Percentiles rank a stretch among this genome's conserved stretches.
phyloP scores from a whole-genome alignment of 1,140 invertebrate species.

The Mycetomoellerius zeteki region DNA sequence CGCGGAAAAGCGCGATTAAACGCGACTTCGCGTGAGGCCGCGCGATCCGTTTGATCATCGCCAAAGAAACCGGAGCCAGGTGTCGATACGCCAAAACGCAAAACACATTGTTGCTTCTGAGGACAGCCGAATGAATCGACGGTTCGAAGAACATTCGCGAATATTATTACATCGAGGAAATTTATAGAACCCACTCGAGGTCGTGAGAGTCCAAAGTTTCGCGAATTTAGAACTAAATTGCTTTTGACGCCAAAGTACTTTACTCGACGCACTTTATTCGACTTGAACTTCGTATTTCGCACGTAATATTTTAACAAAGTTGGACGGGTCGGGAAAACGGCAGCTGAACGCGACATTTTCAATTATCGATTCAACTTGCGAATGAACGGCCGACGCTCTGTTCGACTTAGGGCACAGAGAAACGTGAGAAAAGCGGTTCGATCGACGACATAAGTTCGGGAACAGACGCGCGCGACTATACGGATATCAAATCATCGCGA shows the following conservation, averaged over 20 bases:
- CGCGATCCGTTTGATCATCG: conserved; percentile 20
- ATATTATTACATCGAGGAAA: conserved; percentile 23
- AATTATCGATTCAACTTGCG: conserved; percentile 21
- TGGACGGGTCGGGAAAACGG: not conserved
- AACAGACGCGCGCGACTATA: not conserved
- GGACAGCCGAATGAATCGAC: conserved; percentile 5
- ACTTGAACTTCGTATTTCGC: not conserved
- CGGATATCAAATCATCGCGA: conserved; percentile 21
- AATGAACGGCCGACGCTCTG: not conserved
- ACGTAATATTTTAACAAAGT: conserved; percentile 1
- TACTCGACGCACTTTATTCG: conserved; percentile 24
- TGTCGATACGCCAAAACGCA: conserved; percentile 58
- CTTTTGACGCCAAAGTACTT: conserved; percentile 3
- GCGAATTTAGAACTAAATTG: not conserved
- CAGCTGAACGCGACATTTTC: conserved; percentile 24
- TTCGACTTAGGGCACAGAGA: not conserved
- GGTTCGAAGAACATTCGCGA: conserved; percentile 27
- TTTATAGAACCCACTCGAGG: not conserved
- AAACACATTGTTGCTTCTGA: conserved; percentile 42
- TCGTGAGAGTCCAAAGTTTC: not conserved
- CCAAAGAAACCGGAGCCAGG: conserved; percentile 67
- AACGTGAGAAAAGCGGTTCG: not conserved
- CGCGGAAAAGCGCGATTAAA: not conserved
- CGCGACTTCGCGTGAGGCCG: not conserved
- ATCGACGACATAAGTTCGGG: not conserved